Evolutionary conservation across 2,113 vertebrate species (phyloP).

Genomic region (Microcebus griseorufus): DNA sequence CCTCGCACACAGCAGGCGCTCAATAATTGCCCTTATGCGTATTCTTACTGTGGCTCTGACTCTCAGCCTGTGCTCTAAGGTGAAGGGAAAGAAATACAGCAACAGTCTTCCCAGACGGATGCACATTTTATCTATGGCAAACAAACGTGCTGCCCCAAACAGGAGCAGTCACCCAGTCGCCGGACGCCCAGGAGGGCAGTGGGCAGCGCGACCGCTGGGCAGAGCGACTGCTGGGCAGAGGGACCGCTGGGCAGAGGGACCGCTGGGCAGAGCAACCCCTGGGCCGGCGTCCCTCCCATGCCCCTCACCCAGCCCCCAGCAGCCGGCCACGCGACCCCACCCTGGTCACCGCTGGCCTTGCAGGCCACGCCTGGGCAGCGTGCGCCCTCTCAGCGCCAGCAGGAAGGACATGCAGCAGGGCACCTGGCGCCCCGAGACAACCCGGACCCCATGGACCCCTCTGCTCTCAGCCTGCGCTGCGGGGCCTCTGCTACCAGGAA

Average conservation of each 20-base stretch:
- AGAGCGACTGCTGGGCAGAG: too few species aligned
- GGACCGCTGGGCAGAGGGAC: too few species aligned
- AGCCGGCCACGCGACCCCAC: fast-evolving
- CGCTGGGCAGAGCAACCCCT: fast-evolving
- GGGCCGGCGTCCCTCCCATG: background rate
- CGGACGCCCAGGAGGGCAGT: background rate
- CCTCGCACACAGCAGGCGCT: fast-evolving
- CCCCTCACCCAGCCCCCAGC: background rate
- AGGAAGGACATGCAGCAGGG: background rate
- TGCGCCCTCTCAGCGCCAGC: background rate
- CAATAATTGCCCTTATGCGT: fast-evolving
- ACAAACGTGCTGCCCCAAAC: fast-evolving
- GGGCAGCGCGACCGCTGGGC: too few species aligned
- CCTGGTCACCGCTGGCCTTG: fast-evolving
- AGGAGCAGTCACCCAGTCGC: fast-evolving
- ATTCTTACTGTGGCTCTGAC: fast-evolving
- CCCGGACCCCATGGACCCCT: background rate
- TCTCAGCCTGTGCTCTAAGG: fast-evolving
- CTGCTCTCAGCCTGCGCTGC: fast-evolving
- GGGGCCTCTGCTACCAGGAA: background rate
- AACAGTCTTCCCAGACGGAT: fast-evolving
- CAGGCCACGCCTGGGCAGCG: too few species aligned
- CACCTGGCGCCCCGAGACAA: background rate
- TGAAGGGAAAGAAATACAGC: fast-evolving
- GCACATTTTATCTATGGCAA: fast-evolving